Evolutionary conservation across 2,113 vertebrate species (phyloP).

Genomic region (Phocoena phocoena): DNA sequence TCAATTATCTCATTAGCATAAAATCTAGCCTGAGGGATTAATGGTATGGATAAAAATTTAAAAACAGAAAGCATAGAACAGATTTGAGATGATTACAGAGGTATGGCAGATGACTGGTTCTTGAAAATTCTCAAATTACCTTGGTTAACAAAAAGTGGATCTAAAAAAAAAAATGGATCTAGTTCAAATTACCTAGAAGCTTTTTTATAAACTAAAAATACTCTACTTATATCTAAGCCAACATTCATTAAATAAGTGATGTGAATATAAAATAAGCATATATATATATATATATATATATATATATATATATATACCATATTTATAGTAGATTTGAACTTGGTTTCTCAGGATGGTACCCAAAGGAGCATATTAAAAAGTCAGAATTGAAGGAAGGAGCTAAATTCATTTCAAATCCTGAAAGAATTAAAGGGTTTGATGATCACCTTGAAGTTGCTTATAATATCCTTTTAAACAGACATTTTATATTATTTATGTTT

Average conservation of each 20-base stretch:
- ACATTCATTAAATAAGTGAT: neutral
- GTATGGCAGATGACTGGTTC: neutral
- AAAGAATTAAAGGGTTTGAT: neutral
- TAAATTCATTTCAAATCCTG: conserved; percentile 8
- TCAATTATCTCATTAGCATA: conserved; percentile 16
- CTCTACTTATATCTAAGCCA: neutral
- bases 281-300: neutral
- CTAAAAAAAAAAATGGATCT: neutral
- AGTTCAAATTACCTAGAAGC: neutral
- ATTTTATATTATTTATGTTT: neutral
- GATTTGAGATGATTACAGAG: neutral
- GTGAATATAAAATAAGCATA: conserved; percentile 30
- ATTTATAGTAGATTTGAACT: neutral
- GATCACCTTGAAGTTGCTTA: neutral
- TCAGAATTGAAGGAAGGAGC: neutral
- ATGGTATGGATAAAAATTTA: neutral
- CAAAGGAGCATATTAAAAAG: neutral
- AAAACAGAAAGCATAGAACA: neutral
- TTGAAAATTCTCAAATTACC: conserved; percentile 24
- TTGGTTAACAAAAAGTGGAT: neutral
- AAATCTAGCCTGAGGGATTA: neutral
- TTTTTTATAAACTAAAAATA: neutral
- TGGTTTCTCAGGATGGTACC: neutral
- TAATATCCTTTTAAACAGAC: neutral
- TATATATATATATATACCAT: neutral